Evolutionary conservation across 2,888 invertebrate genomes (phyloP), one percentile per base, ranked within the genome.

Genomic region (Cyrtodaria siliqua): DNA sequence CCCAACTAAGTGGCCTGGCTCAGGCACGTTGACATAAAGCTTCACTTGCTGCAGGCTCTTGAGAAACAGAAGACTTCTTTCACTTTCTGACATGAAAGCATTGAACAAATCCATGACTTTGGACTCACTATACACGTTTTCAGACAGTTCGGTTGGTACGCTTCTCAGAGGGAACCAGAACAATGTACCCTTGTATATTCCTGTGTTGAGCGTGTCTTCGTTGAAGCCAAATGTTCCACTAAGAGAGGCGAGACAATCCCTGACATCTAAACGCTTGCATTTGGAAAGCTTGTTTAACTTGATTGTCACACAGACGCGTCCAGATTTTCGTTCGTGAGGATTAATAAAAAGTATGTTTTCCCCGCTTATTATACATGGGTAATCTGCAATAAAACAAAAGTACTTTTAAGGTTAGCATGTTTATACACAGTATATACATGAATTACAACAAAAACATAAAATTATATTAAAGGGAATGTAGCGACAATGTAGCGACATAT

Each of bases 101-200:
- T 80, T 68, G 23, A 90, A 85, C 6, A 91, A 74, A 6, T 81
- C 82, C 16, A 64, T 42, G 8, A 90, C 80, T 53, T 87, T 86
- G 18, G 79, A 60, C 14, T 76, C 63, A 14, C 66, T 47, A 70
- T 89, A 91, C 2, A 82, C 27, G 6, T 77, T 87, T 20, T 83
- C 79, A 12, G 89, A 90, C n/a, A 91, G 68, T 6, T 78, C 73
- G 2, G 90, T 87, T 18, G 71, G 24, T 42, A 50, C 50, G 8
- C 72, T 57, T 18, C 91, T 79, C 12, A 91, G 73, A 14, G 90
- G 90, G 66, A 91, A 91, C 79, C 91, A 82, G 60, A 91, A 91
- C 52, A 91, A 27, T 6, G 91, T 90, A 12, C 90, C 90, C 9
- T 78, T 38, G 57, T 81, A 91, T 59, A 55, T 69, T 8, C 87